Evolutionary conservation across 37 sponge, comb jelly and placozoan genomes (phyloP).

Genomic region (Mnemiopsis leidyi): DNA sequence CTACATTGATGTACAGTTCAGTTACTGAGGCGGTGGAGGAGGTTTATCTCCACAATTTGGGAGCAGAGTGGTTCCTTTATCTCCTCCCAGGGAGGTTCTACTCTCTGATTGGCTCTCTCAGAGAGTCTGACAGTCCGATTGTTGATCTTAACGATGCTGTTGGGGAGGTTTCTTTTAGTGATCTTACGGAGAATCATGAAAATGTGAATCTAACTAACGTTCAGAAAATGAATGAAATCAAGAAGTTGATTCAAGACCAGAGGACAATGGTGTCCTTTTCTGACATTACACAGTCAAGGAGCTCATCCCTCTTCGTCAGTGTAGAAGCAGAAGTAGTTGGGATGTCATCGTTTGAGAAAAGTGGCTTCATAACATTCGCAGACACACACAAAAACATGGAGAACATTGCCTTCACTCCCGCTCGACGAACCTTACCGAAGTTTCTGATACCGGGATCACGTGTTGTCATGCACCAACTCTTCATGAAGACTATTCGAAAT

Average conservation of each 20-base stretch:
- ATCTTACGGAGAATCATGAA: background rate
- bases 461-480: background rate
- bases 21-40: background rate
- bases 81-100: background rate
- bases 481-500: background rate
- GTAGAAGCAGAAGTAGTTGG: background rate
- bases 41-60: background rate
- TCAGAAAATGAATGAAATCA: background rate
- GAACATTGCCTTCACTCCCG: conserved; percentile 14
- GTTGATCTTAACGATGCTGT: background rate
- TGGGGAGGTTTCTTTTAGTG: background rate
- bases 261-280: background rate
- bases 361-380: background rate
- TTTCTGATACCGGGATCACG: background rate
- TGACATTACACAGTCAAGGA: background rate
- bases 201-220: background rate
- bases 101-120: background rate
- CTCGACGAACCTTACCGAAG: background rate
- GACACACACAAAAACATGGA: background rate
- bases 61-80: background rate
- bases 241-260: background rate
- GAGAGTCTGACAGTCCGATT: background rate
- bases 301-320: background rate
- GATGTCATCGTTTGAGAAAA: background rate
- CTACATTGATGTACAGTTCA: background rate